These are phyloP conservation scores for Heliocidaris erythrogramma DNA, from an alignment of 35 echinoderm and acorn worm species.

Conservation along the genomic window DNA sequence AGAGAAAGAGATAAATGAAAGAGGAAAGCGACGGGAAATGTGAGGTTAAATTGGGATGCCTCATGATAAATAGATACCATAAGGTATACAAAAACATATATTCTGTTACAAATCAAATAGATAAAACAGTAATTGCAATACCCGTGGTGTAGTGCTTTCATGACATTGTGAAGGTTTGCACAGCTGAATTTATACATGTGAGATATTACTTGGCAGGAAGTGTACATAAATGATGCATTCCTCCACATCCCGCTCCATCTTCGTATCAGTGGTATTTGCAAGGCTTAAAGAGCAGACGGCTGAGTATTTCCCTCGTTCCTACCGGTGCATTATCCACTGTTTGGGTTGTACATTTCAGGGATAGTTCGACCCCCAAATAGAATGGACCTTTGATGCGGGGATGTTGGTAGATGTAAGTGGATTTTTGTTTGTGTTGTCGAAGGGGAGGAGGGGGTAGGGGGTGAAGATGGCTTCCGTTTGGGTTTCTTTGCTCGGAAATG, in stretches of 20 bases:
- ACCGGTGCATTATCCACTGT: background rate
- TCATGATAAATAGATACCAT: background rate
- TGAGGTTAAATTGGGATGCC: background rate
- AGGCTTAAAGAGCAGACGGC: background rate
- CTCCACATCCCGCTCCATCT: background rate
- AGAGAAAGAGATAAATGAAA: background rate
- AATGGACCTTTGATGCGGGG: background rate
- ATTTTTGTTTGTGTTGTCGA: background rate
- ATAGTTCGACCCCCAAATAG: background rate
- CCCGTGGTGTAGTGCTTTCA: background rate
- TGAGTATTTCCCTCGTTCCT: background rate
- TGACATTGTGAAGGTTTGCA: background rate
- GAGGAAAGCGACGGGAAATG: background rate
- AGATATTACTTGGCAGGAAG: constrained; percentile 2
- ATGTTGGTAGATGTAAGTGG: constrained; percentile 8
- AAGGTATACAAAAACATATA: background rate
- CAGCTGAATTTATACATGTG: background rate
- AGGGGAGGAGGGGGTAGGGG: background rate
- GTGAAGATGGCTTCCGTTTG: background rate
- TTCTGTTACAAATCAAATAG: too few species aligned
- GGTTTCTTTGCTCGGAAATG: background rate
- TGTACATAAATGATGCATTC: constrained; percentile 12
- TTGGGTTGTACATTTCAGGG: constrained; percentile 16
- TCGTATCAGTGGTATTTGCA: background rate
- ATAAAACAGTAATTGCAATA: background rate